phyloP scores from a whole-genome alignment of 2,113 vertebrate genomes.

The Hepsetus odoe region DNA sequence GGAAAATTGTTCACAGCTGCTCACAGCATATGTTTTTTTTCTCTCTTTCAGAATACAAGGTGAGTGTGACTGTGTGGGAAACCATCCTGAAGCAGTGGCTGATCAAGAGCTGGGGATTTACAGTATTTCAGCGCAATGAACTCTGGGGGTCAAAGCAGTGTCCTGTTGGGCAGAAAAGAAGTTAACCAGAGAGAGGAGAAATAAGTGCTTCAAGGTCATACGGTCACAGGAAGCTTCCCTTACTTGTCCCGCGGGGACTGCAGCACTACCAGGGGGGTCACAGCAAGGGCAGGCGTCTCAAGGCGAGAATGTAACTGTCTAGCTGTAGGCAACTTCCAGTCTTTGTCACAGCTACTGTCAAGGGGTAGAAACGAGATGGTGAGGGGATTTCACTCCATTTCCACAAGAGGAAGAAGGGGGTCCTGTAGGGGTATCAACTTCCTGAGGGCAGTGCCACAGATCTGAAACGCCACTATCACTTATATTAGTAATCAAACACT shows the following conservation, averaged over 20 bases:
- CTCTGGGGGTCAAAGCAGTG: constrained; percentile 9
- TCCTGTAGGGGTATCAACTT: neutral
- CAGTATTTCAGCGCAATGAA: neutral
- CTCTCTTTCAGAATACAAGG: constrained; percentile 88
- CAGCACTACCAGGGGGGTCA: neutral
- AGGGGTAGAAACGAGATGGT: neutral
- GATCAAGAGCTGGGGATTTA: neutral
- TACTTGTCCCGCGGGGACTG: neutral
- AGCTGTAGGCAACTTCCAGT: constrained; percentile 16
- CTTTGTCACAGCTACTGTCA: constrained; percentile 20
- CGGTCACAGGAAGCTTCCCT: constrained; percentile 18
- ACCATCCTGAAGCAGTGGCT: neutral
- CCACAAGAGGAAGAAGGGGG: constrained; percentile 5
- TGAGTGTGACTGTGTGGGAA: constrained; percentile 65
- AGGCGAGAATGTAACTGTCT: constrained; percentile 20
- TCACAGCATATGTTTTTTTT: constrained; percentile 54
- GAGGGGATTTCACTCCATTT: constrained; percentile 7
- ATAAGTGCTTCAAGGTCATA: constrained; percentile 32
- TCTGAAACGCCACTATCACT: neutral
- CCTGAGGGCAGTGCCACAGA: neutral
- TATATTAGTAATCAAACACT: neutral
- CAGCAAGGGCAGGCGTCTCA: neutral
- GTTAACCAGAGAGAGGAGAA: constrained; percentile 13
- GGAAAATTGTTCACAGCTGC: neutral
- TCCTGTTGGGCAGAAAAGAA: constrained; percentile 21